Conservation (phyloP, 2,797 vertebrate species). For the Dermochelys coriacea region DNA sequence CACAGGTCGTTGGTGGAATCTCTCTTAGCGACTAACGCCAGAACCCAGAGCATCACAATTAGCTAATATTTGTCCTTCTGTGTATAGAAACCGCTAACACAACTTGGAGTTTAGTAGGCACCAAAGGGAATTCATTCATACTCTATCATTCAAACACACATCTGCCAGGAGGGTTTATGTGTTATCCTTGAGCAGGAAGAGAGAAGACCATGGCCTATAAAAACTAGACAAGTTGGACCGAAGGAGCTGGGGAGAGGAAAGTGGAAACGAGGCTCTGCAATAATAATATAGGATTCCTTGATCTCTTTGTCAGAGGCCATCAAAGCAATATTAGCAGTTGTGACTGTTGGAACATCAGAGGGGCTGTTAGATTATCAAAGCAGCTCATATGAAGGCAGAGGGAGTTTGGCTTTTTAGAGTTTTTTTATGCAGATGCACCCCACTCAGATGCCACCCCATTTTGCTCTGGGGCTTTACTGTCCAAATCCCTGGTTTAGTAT, state of each 20-base stretch:
- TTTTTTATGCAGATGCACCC: background rate
- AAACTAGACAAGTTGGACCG: background rate
- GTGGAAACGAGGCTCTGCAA: background rate
- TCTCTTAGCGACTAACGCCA: background rate
- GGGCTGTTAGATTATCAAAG: background rate
- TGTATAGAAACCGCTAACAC: background rate
- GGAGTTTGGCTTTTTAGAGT: background rate
- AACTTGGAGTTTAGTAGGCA: background rate
- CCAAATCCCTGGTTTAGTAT: background rate
- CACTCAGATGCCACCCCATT: background rate
- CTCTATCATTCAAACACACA: background rate
- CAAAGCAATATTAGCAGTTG: background rate
- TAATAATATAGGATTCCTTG: background rate
- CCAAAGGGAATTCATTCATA: background rate
- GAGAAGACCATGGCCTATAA: background rate
- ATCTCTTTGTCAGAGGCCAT: background rate
- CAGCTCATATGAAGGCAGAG: background rate
- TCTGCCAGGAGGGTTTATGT: background rate
- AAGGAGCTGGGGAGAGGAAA: background rate
- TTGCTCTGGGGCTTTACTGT: background rate
- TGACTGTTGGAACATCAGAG: background rate
- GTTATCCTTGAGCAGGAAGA: background rate
- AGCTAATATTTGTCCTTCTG: background rate
- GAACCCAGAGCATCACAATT: background rate
- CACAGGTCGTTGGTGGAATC: background rate